Evolutionary conservation across 1,140 invertebrate species (phyloP), one percentile per base, ranked within the genome.

Genomic region (Saccostrea cuccullata): DNA sequence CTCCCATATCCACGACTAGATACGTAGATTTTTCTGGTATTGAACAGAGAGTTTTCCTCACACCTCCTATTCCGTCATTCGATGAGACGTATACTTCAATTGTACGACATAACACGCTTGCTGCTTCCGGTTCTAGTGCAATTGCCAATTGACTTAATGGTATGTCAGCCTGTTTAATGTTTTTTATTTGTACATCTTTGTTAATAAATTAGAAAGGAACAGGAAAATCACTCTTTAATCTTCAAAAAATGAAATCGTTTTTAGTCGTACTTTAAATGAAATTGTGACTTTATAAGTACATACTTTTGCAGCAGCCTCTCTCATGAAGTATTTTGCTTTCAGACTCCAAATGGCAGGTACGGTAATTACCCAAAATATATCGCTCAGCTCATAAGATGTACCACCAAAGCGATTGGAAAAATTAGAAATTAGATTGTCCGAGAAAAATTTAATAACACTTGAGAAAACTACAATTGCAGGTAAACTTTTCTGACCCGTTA

Each of bases 301-400:
- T 30, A 87, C 86, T 58, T 60, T 26, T n/a, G 56, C 40, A 17
- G 86, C 77, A 26, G 86, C 86, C 40, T 60, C 55, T 55, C 77
- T 58, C 86, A 87, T 87, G 30, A 87, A 87, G 30, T 87, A 58
- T 73, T 88, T 88, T 17, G 87, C 87, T 36, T 73, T 85, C 9
- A 85, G 82, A 55, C 83, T 73, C 87, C 87, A 88, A 55, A 88
- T 88, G n/a, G 87, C 87, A 23, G 87, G 87, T 26, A 88, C 87
- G 15, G 87, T 88, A 2, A 88, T 67, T 0, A 88, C 87, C 87
- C 87, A 88, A 40, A 84, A 70, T 26, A 88, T 55, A 64, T 87
- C 86, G 2, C 13, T 30, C 70, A 23, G 40, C 23, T 77, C 23
- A 20, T 11, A 77, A 23, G 23, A 77, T 13, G 23, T 26, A 11